Base-by-base conservation (phyloP, 2,113 vertebrate genomes). In the Oryzias woworae region DNA sequence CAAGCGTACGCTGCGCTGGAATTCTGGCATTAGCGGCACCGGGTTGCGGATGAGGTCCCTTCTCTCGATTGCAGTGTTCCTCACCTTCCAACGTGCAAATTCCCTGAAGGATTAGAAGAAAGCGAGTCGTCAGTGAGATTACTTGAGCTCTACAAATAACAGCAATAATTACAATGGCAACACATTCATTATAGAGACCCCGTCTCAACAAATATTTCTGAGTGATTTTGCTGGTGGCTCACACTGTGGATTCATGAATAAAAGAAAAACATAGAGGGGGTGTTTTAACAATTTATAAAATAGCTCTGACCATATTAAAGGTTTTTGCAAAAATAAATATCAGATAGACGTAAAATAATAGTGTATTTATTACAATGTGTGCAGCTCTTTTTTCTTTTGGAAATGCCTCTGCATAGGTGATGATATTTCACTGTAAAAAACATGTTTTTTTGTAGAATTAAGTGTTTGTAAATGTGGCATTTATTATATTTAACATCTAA, bases 11-110 rank as follows among this genome's bases (percentile, higher is more conserved):
- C 96, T 98, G 65, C 94, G 94, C 91, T 98, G 96, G 90, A 99
- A 99, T 84, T 98, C 97, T 0, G 97, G 97, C 96, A 98, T 98
- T 84, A 99, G 94, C 55, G 97, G 96, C 84, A 98, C 91, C 0
- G 96, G 96, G 78, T 97, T 96, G 63, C 91, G 94, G 85, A 95
- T 94, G 87, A 98, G 92, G 83, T 99, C 97, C 91, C 95, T 92
- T 80, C 96, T 87, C 86, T 98, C 97, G 0, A 99, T 95, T 75
- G 97, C 97, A 58, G 95, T 98, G 89, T 99, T 99, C 92, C 97
- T 99, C 96, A 99, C 97, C 96, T 98, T 99, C 97, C 97, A 99
- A 94, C 97, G 97, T 91, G 97, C 97, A 98, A 99, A 99, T 91
- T 99, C 97, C 94, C 97, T 99, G 69, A 60, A 2, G 54, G 43